Conservation (phyloP, 2,888 invertebrate species). For the Drosophila multiciliata region DNA sequence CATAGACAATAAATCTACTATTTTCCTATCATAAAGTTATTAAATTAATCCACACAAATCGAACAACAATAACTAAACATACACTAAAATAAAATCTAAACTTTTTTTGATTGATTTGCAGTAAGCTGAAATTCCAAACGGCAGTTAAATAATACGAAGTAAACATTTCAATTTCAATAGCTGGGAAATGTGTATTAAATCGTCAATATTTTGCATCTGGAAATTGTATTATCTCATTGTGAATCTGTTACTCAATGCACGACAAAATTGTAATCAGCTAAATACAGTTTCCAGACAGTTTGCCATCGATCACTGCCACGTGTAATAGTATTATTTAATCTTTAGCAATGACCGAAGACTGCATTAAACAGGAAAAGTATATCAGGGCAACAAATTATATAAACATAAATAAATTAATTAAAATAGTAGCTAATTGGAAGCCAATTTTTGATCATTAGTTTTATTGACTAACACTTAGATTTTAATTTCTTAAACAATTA, state of each 20-base stretch:
- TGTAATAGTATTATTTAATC: background rate
- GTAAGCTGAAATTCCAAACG: background rate
- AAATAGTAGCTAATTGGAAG: background rate
- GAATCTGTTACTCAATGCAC: constrained; percentile 17
- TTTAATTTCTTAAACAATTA: background rate
- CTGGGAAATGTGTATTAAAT: constrained; percentile 43
- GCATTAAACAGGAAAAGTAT: background rate
- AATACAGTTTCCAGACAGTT: background rate
- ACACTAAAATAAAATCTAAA: no score
- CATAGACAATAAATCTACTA: background rate
- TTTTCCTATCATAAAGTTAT: background rate
- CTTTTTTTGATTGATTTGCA: background rate
- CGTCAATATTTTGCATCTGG: constrained; percentile 17
- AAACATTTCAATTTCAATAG: constrained; percentile 1
- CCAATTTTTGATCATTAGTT: background rate
- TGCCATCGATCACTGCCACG: background rate
- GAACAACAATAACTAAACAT: background rate
- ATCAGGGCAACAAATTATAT: no score
- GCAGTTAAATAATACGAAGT: background rate
- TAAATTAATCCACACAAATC: background rate
- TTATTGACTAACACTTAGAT: background rate
- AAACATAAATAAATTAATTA: background rate
- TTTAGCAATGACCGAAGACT: background rate
- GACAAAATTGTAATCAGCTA: constrained; percentile 23
- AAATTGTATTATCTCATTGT: constrained; percentile 3